These are phyloP conservation scores for Drosophila rhopaloa DNA, from an alignment of 1,140 invertebrate species.

Conservation along the genomic window DNA sequence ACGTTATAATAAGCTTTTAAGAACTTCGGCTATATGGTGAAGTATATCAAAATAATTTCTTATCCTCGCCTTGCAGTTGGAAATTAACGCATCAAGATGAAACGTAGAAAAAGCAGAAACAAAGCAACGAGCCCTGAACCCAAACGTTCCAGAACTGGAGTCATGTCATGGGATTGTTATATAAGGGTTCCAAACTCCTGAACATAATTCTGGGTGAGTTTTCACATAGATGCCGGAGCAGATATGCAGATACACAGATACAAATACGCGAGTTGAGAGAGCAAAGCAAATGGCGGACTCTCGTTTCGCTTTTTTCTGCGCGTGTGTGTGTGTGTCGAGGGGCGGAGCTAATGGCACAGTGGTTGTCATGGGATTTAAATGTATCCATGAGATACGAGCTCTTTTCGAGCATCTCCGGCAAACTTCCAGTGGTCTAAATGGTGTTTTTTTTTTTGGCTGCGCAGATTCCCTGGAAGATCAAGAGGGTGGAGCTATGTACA, in stretches of 20 bases:
- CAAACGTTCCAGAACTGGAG: constrained; percentile 69
- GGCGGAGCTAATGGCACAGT: constrained; percentile 76
- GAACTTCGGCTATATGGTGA: neutral
- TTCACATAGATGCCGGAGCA: neutral
- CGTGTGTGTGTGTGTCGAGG: constrained; percentile 35
- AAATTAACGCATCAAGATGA: constrained; percentile 72
- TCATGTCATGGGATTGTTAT: constrained; percentile 85
- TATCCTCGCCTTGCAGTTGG: constrained; percentile 53
- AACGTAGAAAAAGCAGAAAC: constrained; percentile 82
- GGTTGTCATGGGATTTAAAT: constrained; percentile 44
- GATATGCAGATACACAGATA: constrained; percentile 24
- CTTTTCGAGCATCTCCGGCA: constrained; percentile 32
- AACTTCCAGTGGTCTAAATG: constrained; percentile 18
- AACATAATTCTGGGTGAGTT: constrained; percentile 84
- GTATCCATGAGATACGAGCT: constrained; percentile 18
- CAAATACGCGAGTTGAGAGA: constrained; percentile 20
- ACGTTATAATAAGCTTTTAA: neutral
- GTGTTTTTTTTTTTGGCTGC: constrained; percentile 37
- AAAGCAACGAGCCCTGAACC: constrained; percentile 52
- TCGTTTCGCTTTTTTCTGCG: neutral
- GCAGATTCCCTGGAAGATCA: constrained; percentile 85
- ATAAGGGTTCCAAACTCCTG: constrained; percentile 85
- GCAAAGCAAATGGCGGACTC: constrained; percentile 71
- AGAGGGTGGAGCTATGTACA: constrained; percentile 85
- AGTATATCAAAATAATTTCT: neutral